phyloP scores from a whole-genome alignment of 1,140 invertebrate genomes.

The Aphelenchoides avenae region DNA sequence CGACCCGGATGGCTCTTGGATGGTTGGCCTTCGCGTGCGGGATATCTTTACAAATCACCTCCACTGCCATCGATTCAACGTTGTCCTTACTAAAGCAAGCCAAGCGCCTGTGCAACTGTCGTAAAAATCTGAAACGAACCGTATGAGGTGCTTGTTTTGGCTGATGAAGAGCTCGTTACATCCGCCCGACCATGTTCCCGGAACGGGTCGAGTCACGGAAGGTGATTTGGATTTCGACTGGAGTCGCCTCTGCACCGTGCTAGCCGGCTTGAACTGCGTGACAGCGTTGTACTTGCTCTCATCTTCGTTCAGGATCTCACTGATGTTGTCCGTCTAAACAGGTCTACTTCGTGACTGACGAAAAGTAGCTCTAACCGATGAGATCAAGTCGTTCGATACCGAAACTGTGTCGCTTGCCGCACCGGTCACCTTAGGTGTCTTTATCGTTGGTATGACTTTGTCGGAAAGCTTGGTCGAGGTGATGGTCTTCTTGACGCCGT shows the following conservation, averaged over 20 bases:
- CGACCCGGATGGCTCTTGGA: slow-evolving; percentile 6
- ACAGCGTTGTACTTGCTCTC: slow-evolving; percentile 43
- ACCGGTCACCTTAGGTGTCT: too few relatives aligned
- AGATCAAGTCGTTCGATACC: too few relatives aligned
- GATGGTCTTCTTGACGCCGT: too few relatives aligned
- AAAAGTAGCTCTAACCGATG: too few relatives aligned
- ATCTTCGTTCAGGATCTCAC: too few relatives aligned
- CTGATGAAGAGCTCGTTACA: slow-evolving; percentile 27
- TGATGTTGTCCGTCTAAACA: too few relatives aligned
- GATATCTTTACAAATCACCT: background rate
- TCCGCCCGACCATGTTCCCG: slow-evolving; percentile 20
- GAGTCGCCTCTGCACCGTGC: slow-evolving; percentile 10
- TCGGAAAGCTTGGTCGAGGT: too few relatives aligned
- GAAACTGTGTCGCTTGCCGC: too few relatives aligned
- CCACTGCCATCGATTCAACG: background rate
- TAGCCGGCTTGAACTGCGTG: slow-evolving; percentile 17
- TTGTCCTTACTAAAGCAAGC: background rate
- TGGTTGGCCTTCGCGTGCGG: slow-evolving; percentile 6
- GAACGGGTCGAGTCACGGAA: slow-evolving; percentile 24
- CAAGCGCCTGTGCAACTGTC: background rate
- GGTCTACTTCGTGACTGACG: too few relatives aligned
- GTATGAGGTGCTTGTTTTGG: slow-evolving; percentile 31
- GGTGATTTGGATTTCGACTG: too few relatives aligned
- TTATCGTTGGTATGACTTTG: too few relatives aligned
- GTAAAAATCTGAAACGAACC: slow-evolving; percentile 14